Conservation (phyloP, 2,113 vertebrate species). For the Peromyscus californicus region DNA sequence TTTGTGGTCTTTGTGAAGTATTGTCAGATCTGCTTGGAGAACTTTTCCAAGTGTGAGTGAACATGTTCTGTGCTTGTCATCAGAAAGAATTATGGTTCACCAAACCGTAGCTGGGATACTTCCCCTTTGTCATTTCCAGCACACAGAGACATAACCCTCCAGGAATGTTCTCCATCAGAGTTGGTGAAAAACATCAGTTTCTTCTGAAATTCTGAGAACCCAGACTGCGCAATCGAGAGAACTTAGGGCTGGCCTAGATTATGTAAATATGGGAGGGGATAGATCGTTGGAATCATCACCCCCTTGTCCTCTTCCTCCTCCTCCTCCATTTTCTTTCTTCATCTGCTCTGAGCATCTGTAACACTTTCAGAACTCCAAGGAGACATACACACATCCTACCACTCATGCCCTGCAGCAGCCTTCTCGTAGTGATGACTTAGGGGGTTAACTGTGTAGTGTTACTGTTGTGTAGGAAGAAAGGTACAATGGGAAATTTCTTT, state of each 20-base stretch:
- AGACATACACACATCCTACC: not conserved
- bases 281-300: not conserved
- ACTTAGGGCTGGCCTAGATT: not conserved
- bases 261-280: not conserved
- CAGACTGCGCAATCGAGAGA: not conserved
- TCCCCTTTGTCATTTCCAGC: conserved; percentile 31
- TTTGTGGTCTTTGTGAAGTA: conserved; percentile 53
- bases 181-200: conserved; percentile 13
- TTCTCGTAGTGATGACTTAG: not conserved
- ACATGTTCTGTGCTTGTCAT: conserved; percentile 56
- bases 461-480: not conserved
- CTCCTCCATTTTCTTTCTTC: not conserved
- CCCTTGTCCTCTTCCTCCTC: not conserved
- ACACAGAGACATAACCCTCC: not conserved
- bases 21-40: conserved; percentile 50
- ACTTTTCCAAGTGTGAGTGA: conserved; percentile 13
- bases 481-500: not conserved
- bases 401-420: not conserved
- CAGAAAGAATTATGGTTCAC: conserved; percentile 58
- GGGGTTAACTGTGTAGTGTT: not conserved
- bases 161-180: conserved; percentile 8
- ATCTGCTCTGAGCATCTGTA: not conserved
- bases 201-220: not conserved
- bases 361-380: not conserved
- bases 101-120: not conserved